A percentile compares a stretch with the other conserved stretches of the same genome.
phyloP scores from a whole-genome alignment of 35 echinoderm and acorn worm genomes.

The Heliocidaris tuberculata region DNA sequence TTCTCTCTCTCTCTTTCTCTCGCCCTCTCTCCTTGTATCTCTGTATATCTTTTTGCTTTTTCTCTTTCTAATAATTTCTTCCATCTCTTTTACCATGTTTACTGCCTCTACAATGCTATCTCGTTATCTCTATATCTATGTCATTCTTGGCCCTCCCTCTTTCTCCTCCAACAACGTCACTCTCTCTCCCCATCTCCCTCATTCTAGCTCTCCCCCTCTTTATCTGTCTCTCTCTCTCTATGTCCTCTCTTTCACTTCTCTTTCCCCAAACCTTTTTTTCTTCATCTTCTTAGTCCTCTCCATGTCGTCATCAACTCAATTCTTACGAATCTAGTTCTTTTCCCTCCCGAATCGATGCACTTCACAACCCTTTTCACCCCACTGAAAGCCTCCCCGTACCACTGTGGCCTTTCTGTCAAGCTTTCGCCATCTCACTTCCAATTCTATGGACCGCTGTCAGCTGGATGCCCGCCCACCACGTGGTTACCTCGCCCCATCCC shows the following conservation, averaged over 20 bases:
- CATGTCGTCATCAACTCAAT: not conserved
- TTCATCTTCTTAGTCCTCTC: not conserved
- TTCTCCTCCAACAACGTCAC: not conserved
- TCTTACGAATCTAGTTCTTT: not conserved
- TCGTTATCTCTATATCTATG: too few species aligned
- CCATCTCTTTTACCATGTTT: too few species aligned
- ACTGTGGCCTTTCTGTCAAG: not conserved
- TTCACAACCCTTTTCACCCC: not conserved
- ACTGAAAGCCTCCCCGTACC: not conserved
- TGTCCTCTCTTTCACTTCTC: not conserved
- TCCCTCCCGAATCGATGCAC: slow-evolving; percentile 7
- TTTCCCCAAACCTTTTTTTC: not conserved
- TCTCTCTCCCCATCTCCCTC: not conserved
- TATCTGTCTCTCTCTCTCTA: not conserved
- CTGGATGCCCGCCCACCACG: not conserved
- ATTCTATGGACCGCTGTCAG: not conserved
- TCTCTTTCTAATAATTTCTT: too few species aligned
- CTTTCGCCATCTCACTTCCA: not conserved
- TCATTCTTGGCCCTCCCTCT: not conserved
- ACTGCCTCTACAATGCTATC: too few species aligned
- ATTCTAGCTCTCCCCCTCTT: not conserved
- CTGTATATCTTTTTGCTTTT: too few species aligned
- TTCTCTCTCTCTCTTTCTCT: too few species aligned
- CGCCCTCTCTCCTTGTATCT: too few species aligned
- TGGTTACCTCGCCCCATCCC: not conserved